A percentile compares a stretch with the other conserved stretches of the same genome.
Conservation (phyloP, 2,888 invertebrate species). For the Caenorhabditis imperialis region DNA sequence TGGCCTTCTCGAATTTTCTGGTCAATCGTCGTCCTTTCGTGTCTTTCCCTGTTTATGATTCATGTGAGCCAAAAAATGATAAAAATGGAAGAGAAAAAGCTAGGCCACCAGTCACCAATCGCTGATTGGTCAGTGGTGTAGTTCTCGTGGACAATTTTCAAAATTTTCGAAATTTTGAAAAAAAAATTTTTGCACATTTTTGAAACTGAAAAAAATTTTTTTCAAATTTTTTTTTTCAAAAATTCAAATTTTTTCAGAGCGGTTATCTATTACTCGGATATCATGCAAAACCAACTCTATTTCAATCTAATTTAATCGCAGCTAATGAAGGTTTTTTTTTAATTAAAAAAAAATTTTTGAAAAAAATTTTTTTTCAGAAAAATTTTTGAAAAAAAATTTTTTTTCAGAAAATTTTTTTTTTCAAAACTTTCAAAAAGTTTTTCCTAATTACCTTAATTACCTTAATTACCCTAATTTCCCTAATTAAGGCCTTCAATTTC, state of each 20-base stretch:
- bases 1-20: slow-evolving; percentile 72
- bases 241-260: slow-evolving; percentile 53
- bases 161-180: not conserved
- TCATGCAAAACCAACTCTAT: slow-evolving; percentile 68
- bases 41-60: slow-evolving; percentile 69
- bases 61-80: slow-evolving; percentile 51
- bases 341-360: not conserved
- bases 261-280: slow-evolving; percentile 67
- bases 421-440: no score
- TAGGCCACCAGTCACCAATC: no score
- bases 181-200: not conserved
- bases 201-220: no score
- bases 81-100: no score
- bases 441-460: no score
- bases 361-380: no score
- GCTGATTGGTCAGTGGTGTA: no score
- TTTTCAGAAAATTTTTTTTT: no score
- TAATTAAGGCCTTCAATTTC: slow-evolving; percentile 59
- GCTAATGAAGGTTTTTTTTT: slow-evolving; percentile 43
- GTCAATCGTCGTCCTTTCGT: slow-evolving; percentile 67
- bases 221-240: not conserved
- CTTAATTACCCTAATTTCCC: no score
- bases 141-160: no score
- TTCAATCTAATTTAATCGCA: slow-evolving; percentile 67
- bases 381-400: not conserved